Percentiles rank a stretch among this genome's conserved stretches.
These are phyloP conservation scores for Aspiorhynchus laticeps DNA, from an alignment of 2,113 vertebrate species.

Conservation along the genomic window DNA sequence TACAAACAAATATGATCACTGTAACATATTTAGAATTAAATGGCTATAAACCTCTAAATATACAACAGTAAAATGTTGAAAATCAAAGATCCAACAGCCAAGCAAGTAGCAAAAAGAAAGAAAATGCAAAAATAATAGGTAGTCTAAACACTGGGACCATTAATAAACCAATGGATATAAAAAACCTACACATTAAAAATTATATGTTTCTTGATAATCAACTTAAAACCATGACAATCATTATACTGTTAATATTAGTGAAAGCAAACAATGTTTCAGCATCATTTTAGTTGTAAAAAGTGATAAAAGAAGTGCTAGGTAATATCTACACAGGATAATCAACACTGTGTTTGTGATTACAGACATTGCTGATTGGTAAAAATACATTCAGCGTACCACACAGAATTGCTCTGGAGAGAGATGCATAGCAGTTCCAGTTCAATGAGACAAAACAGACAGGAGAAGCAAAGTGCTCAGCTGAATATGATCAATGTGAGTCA, in stretches of 20 bases:
- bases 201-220: not conserved
- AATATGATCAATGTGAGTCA: not conserved
- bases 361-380: slow-evolving; percentile 47
- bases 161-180: not conserved
- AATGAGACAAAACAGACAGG: not conserved
- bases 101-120: not conserved
- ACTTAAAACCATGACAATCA: not conserved
- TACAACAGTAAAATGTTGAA: not conserved
- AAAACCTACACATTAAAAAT: not conserved
- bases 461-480: not conserved
- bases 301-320: not conserved
- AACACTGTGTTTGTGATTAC: slow-evolving; percentile 31
- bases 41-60: not conserved
- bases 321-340: slow-evolving; percentile 16
- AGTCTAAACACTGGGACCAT: not conserved
- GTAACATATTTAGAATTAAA: not conserved
- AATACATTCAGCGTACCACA: slow-evolving; percentile 49
- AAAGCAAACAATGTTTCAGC: not conserved
- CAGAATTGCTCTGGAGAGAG: slow-evolving; percentile 39
- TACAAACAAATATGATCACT: not conserved
- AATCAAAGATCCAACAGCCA: not conserved
- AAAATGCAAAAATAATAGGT: not conserved
- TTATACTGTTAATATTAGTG: not conserved
- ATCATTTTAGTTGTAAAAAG: not conserved
- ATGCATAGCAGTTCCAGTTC: slow-evolving; percentile 44